Conservation (phyloP, 2,113 vertebrate genomes). For the Syngnathus floridae region DNA sequence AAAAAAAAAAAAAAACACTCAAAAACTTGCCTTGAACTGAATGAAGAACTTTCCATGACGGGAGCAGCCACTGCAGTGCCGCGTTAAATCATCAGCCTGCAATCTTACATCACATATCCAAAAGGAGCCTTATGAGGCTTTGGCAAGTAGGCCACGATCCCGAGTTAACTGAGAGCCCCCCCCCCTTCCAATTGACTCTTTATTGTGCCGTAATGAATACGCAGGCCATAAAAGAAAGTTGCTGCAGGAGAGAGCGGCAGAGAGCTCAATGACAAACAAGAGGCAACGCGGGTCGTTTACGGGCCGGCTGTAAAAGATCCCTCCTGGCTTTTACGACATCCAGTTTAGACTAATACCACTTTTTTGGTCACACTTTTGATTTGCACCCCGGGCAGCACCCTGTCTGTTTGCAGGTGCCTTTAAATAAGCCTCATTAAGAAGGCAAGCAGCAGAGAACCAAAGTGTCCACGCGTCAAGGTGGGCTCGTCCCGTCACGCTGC, state of each 20-base stretch:
- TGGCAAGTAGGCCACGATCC: neutral
- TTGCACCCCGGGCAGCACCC: conserved; percentile 6
- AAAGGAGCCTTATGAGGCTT: conserved; percentile 1
- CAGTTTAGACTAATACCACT: conserved; percentile 24
- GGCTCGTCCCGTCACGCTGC: conserved; percentile 29
- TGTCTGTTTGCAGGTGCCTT: conserved; percentile 28
- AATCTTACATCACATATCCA: neutral
- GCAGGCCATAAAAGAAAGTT: conserved; percentile 39
- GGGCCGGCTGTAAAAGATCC: conserved; percentile 13
- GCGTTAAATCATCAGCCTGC: conserved; percentile 3
- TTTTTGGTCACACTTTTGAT: conserved; percentile 29
- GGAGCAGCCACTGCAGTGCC: conserved; percentile 7
- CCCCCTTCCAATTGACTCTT: conserved; percentile 43
- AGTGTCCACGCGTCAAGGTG: conserved; percentile 39
- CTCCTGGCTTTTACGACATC: conserved; percentile 28
- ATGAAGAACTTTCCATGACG: conserved; percentile 46
- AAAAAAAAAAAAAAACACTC: conserved; percentile 10
- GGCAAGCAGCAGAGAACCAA: conserved; percentile 57
- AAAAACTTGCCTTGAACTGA: conserved; percentile 11
- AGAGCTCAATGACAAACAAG: conserved; percentile 29
- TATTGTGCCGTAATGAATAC: conserved; percentile 54
- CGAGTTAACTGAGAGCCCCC: neutral
- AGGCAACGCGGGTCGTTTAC: conserved; percentile 6
- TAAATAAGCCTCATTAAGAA: conserved; percentile 67
- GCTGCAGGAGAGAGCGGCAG: conserved; percentile 7